A percentile compares a stretch with the other conserved stretches of the same genome.
Conservation (phyloP, 2,888 invertebrate species). For the Zootermopsis nevadensis region DNA sequence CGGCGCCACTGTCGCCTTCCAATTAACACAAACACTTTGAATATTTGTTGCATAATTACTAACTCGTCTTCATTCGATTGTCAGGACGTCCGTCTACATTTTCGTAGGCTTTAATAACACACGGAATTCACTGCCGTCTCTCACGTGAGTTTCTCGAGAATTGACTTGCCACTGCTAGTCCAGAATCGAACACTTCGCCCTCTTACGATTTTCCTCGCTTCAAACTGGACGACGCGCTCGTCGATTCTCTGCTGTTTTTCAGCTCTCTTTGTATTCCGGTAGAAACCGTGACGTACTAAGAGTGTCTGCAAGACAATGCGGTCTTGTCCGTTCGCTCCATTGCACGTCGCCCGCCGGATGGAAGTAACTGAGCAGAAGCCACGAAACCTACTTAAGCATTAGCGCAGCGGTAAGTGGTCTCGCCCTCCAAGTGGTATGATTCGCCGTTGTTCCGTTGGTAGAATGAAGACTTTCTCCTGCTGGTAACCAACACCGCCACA, state of each 20-base stretch:
- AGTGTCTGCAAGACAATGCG: too few species aligned
- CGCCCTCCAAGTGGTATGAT: not conserved
- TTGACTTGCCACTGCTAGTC: too few species aligned
- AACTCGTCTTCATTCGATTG: not conserved
- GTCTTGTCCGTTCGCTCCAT: not conserved
- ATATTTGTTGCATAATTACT: not conserved
- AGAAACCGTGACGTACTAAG: not conserved
- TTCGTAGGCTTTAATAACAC: not conserved
- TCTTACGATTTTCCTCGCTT: too few species aligned
- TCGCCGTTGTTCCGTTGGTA: not conserved
- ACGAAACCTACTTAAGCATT: not conserved
- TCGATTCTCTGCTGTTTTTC: not conserved
- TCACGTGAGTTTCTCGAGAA: too few species aligned
- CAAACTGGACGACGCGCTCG: too few species aligned
- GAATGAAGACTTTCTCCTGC: constrained; percentile 6
- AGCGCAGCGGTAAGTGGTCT: not conserved
- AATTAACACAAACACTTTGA: not conserved
- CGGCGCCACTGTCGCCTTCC: constrained; percentile 1
- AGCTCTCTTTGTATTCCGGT: not conserved
- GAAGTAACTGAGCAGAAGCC: not conserved
- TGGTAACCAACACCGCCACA: not conserved
- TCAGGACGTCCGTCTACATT: not conserved
- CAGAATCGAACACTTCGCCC: too few species aligned
- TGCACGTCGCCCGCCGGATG: too few species aligned
- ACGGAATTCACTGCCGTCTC: too few species aligned